These are phyloP conservation scores for Dastarcus helophoroides DNA, from an alignment of 2,888 invertebrate genomes.

Conservation along the genomic window DNA sequence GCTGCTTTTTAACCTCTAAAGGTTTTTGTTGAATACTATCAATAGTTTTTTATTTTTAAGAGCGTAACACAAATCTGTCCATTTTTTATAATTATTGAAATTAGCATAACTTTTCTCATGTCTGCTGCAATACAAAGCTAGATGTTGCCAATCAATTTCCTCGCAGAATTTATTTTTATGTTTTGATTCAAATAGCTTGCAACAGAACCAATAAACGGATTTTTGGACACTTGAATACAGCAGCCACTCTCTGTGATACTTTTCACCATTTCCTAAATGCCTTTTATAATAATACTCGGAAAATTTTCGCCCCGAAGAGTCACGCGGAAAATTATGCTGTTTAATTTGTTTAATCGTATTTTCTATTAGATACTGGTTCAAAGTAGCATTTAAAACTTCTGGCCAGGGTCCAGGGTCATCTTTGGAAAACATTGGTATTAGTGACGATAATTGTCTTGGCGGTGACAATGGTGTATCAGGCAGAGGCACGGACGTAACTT, in stretches of 20 bases:
- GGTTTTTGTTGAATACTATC: no score
- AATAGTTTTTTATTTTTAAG: no score
- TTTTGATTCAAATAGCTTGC: no score
- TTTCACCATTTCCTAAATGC: no score
- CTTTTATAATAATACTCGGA: constrained; percentile 10
- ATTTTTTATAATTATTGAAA: no score
- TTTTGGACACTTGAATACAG: no score
- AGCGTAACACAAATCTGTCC: no score
- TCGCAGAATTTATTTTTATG: no score
- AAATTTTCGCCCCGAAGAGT: constrained; percentile 14
- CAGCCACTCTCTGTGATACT: no score
- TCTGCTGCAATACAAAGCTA: constrained; percentile 11
- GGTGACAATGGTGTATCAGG: constrained; percentile 11
- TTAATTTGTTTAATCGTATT: constrained; percentile 15
- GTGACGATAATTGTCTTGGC: constrained; percentile 12
- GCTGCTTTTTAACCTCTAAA: no score
- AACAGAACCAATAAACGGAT: no score
- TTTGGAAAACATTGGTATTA: constrained; percentile 15
- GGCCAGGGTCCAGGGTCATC: constrained; percentile 16
- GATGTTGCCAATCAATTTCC: constrained; percentile 15
- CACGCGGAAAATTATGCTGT: constrained; percentile 15
- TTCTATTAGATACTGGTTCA: constrained; percentile 14
- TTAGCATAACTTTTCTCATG: no score
- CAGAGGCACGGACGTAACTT: constrained; percentile 12
- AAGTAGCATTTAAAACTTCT: constrained; percentile 14